These are phyloP conservation scores for Ginglymostoma cirratum DNA, from an alignment of 2,113 vertebrate genomes.

Conservation along the genomic window DNA sequence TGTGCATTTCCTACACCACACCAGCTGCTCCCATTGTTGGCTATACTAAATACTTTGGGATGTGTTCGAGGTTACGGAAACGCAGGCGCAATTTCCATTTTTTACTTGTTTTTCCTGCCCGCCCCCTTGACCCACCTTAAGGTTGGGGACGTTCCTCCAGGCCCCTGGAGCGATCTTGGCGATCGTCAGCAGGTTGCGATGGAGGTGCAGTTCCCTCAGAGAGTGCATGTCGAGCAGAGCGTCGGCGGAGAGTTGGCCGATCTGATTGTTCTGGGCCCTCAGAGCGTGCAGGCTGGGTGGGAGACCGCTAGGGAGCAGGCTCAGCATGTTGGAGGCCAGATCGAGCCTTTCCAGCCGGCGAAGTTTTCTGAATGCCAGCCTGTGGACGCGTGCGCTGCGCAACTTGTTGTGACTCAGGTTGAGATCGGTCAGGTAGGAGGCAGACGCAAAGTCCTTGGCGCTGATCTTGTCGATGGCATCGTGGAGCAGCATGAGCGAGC, in stretches of 20 bases:
- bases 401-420: conserved; percentile 54
- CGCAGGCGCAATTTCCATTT: background rate
- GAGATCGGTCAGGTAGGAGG: conserved; percentile 45
- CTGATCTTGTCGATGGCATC: conserved; percentile 45
- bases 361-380: conserved; percentile 47
- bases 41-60: too few relatives aligned
- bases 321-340: conserved; percentile 49
- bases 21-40: too few relatives aligned
- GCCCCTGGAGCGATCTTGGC: conserved; percentile 47
- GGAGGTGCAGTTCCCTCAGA: conserved; percentile 48
- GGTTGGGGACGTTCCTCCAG: conserved; percentile 50
- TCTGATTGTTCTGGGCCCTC: conserved; percentile 45
- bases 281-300: conserved; percentile 45
- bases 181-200: conserved; percentile 46
- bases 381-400: conserved; percentile 45
- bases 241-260: conserved; percentile 45
- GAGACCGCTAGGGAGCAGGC: conserved; percentile 44
- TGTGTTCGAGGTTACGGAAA: background rate
- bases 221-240: conserved; percentile 42
- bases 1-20: too few relatives aligned
- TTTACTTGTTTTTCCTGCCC: background rate
- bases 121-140: conserved; percentile 47
- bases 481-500: conserved; percentile 51
- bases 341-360: conserved; percentile 45
- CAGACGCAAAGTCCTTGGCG: conserved; percentile 38